These are phyloP conservation scores for Caenorhabditis inopinata DNA, from an alignment of 1,140 invertebrate species.

Conservation along the genomic window DNA sequence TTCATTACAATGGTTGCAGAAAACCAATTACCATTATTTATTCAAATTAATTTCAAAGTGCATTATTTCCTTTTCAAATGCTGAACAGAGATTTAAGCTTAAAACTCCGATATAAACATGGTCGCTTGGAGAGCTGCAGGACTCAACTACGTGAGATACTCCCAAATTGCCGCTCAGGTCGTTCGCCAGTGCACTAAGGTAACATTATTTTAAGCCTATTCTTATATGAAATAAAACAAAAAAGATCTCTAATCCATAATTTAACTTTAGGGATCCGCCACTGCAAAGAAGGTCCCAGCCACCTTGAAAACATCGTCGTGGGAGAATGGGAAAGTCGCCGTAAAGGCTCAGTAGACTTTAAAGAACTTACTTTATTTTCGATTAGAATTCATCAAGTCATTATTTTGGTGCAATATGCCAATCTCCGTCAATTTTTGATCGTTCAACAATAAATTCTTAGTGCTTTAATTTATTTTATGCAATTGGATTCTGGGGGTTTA, in stretches of 20 bases:
- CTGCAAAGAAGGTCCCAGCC: not conserved
- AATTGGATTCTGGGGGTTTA: too few relatives aligned
- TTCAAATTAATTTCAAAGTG: not conserved
- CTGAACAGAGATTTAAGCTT: not conserved
- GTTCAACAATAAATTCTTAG: not conserved
- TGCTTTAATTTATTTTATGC: not conserved
- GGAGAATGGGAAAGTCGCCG: conserved; percentile 34
- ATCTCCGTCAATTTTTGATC: not conserved
- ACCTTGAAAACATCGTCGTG: conserved; percentile 35
- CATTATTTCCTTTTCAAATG: not conserved
- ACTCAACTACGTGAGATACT: conserved; percentile 53
- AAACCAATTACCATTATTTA: not conserved
- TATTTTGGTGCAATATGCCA: not conserved
- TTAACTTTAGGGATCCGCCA: conserved; percentile 13
- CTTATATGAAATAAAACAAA: not conserved
- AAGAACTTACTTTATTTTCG: not conserved
- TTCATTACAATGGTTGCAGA: not conserved
- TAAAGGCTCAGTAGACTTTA: not conserved
- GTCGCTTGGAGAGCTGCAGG: conserved; percentile 52
- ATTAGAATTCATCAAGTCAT: not conserved
- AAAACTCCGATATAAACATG: conserved; percentile 36
- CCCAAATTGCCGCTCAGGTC: conserved; percentile 52
- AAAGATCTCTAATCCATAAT: not conserved
- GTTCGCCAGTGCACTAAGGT: conserved; percentile 47
- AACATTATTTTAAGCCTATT: not conserved